Evolutionary conservation across 2,888 invertebrate species (phyloP).

Genomic region (Marronus borbonicus): DNA sequence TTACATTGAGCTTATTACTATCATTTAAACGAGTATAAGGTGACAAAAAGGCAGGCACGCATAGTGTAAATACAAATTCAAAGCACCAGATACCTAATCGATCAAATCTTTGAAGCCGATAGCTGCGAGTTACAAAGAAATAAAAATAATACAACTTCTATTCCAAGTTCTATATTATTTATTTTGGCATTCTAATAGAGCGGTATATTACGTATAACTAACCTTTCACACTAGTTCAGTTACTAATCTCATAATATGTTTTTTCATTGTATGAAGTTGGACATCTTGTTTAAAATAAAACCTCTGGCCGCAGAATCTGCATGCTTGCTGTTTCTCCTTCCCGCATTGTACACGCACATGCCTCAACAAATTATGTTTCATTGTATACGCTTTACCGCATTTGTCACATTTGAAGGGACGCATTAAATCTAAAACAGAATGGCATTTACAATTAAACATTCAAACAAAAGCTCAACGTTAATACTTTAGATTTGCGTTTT

Average conservation of each 20-base stretch:
- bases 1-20: not conserved
- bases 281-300: constrained; percentile 51
- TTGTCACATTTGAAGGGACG: constrained; percentile 44
- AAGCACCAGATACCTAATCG: not conserved
- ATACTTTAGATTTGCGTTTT: not conserved
- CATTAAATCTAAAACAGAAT: constrained; percentile 45
- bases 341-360: constrained; percentile 50
- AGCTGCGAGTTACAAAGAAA: not conserved
- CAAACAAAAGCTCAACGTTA: not conserved
- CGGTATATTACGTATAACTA: not conserved
- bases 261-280: constrained; percentile 44
- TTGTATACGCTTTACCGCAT: constrained; percentile 46
- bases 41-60: too few species aligned
- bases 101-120: not conserved
- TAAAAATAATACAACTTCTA: not conserved
- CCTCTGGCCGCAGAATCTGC: constrained; percentile 34
- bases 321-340: constrained; percentile 43
- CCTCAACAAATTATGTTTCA: constrained; percentile 42
- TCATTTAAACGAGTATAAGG: too few species aligned
- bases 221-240: constrained; percentile 1
- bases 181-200: too few species aligned
- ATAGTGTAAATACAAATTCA: not conserved
- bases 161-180: too few species aligned
- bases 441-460: not conserved
- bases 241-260: constrained; percentile 20